Conservation (phyloP, 2,113 vertebrate species). For the Myotis davidii region DNA sequence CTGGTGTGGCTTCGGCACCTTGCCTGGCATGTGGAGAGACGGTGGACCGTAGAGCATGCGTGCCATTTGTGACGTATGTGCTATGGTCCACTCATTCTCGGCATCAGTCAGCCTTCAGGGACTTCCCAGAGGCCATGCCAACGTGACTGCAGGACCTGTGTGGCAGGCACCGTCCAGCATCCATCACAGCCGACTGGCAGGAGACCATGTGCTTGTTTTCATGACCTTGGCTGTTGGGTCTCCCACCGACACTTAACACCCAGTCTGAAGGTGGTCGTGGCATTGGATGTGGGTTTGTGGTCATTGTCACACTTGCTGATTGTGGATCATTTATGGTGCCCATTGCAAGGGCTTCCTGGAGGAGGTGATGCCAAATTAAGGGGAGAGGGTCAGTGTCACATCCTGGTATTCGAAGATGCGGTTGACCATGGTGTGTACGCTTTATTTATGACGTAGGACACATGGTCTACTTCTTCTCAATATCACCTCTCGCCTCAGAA, state of each 20-base stretch:
- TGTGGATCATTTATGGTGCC: background rate
- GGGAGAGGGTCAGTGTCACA: background rate
- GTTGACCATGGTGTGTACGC: slow-evolving; percentile 79
- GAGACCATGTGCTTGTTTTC: background rate
- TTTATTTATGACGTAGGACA: slow-evolving; percentile 78
- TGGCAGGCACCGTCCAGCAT: rapidly evolving
- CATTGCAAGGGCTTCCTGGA: background rate
- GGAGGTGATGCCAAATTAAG: background rate
- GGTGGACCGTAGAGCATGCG: background rate
- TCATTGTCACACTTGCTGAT: background rate
- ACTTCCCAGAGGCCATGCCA: background rate
- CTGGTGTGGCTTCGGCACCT: background rate
- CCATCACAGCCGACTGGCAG: background rate
- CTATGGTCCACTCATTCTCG: background rate
- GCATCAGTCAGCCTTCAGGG: background rate
- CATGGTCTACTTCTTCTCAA: slow-evolving; percentile 80
- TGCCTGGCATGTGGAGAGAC: background rate
- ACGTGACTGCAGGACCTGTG: background rate
- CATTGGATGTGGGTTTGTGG: background rate
- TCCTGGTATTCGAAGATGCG: slow-evolving; percentile 71
- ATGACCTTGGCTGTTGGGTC: background rate
- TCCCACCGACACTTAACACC: background rate
- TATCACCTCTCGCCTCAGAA: slow-evolving; percentile 75
- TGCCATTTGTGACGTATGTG: background rate
- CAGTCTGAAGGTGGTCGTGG: background rate